Conservation (phyloP, 64 coral and sea anemone species). For the Cladopsammia gracilis region DNA sequence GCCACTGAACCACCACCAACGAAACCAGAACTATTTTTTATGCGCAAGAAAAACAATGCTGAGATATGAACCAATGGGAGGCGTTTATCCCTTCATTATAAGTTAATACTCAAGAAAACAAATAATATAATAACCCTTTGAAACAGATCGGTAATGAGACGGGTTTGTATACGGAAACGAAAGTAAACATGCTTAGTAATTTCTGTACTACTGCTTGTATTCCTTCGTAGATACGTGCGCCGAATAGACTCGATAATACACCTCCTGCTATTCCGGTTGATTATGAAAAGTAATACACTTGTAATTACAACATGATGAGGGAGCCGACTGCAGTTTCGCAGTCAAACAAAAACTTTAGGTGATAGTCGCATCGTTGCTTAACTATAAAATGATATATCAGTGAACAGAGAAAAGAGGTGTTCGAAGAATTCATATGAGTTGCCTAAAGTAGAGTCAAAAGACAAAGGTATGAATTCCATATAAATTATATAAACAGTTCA, state of each 20-base stretch:
- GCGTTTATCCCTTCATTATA: neutral
- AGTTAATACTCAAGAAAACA: constrained; percentile 44
- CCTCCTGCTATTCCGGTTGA: neutral
- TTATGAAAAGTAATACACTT: constrained; percentile 26
- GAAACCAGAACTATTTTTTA: neutral
- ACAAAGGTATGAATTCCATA: neutral
- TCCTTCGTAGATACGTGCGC: neutral
- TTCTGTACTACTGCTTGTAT: neutral
- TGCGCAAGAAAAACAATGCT: constrained; percentile 1
- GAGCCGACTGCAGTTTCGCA: neutral
- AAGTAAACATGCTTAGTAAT: neutral
- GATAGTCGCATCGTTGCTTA: neutral
- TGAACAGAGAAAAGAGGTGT: neutral
- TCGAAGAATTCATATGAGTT: neutral
- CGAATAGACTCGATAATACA: neutral
- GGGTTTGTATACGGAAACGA: constrained; percentile 1
- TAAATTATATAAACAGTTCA: neutral
- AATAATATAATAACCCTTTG: constrained; percentile 43
- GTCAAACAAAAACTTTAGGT: neutral
- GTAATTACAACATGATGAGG: neutral
- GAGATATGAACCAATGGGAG: constrained; percentile 21
- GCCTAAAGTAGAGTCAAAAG: no score
- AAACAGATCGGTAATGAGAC: constrained; percentile 28
- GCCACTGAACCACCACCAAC: neutral
- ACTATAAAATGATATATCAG: neutral